Evolutionary conservation across 2,113 vertebrate genomes (phyloP).

Genomic region (Aramus guarauna): DNA sequence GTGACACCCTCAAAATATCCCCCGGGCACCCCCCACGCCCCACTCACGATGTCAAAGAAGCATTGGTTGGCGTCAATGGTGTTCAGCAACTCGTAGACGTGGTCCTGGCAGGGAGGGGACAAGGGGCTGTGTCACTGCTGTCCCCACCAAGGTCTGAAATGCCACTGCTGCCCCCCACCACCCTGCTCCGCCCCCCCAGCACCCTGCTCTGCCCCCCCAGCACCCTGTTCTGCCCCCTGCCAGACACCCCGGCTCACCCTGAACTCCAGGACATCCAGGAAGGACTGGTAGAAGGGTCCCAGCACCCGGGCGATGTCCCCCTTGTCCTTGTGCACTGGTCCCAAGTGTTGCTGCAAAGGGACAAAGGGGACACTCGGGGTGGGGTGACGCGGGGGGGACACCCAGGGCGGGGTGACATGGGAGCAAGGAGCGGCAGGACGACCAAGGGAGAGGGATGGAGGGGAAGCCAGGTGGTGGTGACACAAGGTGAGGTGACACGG

Average conservation of each 20-base stretch:
- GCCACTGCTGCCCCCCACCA: not conserved
- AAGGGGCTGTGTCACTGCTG: not conserved
- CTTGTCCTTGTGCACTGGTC: slow-evolving; percentile 85
- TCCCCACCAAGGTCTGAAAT: not conserved
- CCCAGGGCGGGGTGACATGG: not conserved
- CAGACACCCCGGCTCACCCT: slow-evolving; percentile 74
- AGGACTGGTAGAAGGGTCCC: slow-evolving; percentile 83
- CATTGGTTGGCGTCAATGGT: slow-evolving; percentile 91
- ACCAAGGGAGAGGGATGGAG: not conserved
- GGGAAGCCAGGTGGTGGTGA: not conserved
- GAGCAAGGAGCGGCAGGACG: too few species aligned
- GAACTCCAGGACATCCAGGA: slow-evolving; percentile 94
- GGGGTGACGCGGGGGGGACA: not conserved
- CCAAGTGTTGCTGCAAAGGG: slow-evolving; percentile 82
- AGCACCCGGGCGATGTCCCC: slow-evolving; percentile 77
- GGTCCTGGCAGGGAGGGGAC: slow-evolving; percentile 76
- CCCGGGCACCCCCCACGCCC: too few species aligned
- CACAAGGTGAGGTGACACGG: not conserved
- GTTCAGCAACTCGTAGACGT: slow-evolving; percentile 93
- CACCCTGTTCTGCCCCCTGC: fast-evolving
- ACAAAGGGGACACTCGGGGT: not conserved
- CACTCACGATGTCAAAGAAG: slow-evolving; percentile 91
- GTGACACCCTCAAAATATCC: too few species aligned
- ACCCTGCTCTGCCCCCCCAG: not conserved
- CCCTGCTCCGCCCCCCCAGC: too few species aligned